Conservation (phyloP, 2,797 vertebrate species). For the Anolis apletophallus region DNA sequence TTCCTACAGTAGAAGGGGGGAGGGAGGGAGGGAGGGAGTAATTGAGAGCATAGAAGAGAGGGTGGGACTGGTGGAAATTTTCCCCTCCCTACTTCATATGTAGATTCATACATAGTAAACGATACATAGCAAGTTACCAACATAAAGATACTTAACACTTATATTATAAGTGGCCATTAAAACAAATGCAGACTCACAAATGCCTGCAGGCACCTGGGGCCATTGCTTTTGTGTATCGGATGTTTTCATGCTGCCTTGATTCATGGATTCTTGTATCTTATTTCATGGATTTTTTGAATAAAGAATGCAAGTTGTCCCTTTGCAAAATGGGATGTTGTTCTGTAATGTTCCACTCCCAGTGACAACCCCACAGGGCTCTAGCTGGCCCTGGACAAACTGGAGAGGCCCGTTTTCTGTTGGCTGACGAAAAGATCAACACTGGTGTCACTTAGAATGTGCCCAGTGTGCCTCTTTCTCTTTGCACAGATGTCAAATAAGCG, state of each 20-base stretch:
- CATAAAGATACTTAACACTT: not conserved
- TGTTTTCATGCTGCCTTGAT: no score
- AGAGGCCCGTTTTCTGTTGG: slow-evolving; percentile 35
- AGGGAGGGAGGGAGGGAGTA: not conserved
- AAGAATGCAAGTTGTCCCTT: slow-evolving; percentile 6
- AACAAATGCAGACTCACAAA: not conserved
- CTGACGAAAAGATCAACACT: slow-evolving; percentile 28
- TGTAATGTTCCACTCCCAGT: slow-evolving; percentile 30
- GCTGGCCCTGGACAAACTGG: slow-evolving; percentile 11
- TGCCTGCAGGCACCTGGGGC: not conserved
- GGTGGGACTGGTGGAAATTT: not conserved
- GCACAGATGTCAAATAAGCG: slow-evolving; percentile 39
- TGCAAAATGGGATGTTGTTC: slow-evolving; percentile 43
- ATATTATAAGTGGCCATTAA: not conserved
- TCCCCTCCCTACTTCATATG: not conserved
- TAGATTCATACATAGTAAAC: not conserved
- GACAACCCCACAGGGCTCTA: slow-evolving; percentile 36
- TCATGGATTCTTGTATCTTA: no score
- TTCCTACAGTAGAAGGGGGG: no score
- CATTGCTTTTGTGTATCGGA: no score
- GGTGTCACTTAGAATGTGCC: slow-evolving; percentile 15
- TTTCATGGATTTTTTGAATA: no score
- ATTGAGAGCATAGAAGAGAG: not conserved
- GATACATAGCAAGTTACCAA: not conserved
- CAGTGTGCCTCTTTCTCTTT: slow-evolving; percentile 9